Base-by-base conservation (phyloP, 2,888 invertebrate genomes). In the Idaea aversata region DNA sequence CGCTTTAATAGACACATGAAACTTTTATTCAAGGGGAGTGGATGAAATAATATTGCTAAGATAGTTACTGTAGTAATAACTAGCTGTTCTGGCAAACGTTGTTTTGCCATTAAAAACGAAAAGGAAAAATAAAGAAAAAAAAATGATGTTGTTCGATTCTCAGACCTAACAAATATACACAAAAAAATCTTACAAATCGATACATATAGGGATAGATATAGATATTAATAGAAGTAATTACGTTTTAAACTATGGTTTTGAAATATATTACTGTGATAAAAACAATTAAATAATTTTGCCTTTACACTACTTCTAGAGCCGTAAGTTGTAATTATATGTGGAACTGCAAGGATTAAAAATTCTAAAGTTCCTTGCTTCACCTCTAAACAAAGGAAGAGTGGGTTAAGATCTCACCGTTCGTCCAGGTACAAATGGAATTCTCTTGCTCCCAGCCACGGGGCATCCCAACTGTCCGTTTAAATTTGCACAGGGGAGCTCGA, bases 341-440 rank as follows among this genome's bases (percentile, higher is more conserved):
- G 47, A 47, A 47, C 13, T 47, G 47, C 47, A 47, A 47, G 7
- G 5, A 10, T 13, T 62, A 66, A 66, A 64, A 64, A 63, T 64
- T 34, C 61, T 15, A 62, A 57, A 15, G 38, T 61, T 47, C 15
- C 61, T 59, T 34, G n/a, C 34, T 5, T 5, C 57, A 2, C 25
- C 34, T 61, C 36, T 59, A 64, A 63, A 59, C 64, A 66, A 68
- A 70, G 60, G 34, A 57, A 64, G 64, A 60, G 63, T 60, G 59
- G 36, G 61, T 57, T 65, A 66, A 70, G 65, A 65, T 63, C 60
- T 61, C 57, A 36, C 63, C 71, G 60, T 70, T 67, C 59, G 67
- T 74, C 71, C 75, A 82, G 78, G 80, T 82, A n/a, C n/a, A 86
- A 87, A 87, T 87, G 85, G 84, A 82, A 78, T 85, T 87, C 77